Evolutionary conservation across 2,888 invertebrate species (phyloP).

Genomic region (Drosophila putrida): DNA sequence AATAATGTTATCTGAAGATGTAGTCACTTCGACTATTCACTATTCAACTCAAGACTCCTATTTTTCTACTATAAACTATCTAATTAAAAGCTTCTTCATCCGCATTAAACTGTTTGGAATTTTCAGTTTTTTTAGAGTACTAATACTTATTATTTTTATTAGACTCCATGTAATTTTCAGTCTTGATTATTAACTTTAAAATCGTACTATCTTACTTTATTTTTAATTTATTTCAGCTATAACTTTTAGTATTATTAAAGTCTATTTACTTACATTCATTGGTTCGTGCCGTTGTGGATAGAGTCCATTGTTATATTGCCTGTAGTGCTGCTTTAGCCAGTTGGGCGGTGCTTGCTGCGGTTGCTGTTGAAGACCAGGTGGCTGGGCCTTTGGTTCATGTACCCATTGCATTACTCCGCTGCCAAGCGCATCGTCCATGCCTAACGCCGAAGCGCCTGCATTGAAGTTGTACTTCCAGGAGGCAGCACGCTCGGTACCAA

Average conservation of each 20-base stretch:
- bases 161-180: too few relatives aligned
- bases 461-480: conserved; percentile 85
- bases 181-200: too few relatives aligned
- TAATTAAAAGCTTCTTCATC: too few relatives aligned
- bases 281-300: conserved; percentile 82
- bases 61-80: too few relatives aligned
- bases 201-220: too few relatives aligned
- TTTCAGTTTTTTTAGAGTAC: too few relatives aligned
- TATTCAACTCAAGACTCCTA: too few relatives aligned
- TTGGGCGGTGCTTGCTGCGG: conserved; percentile 73
- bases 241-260: too few relatives aligned
- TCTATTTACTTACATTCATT: conserved; percentile 62
- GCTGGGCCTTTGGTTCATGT: conserved; percentile 67
- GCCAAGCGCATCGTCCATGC: conserved; percentile 68
- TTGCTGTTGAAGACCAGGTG: conserved; percentile 71
- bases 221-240: too few relatives aligned
- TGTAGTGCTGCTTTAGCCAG: conserved; percentile 69
- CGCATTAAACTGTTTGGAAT: too few relatives aligned
- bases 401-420: conserved; percentile 63
- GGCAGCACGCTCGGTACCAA: conserved; percentile 91
- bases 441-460: conserved; percentile 60
- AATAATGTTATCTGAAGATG: neutral
- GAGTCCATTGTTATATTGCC: conserved; percentile 79
- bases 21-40: too few relatives aligned
- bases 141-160: too few relatives aligned